phyloP scores from a whole-genome alignment of 2,113 vertebrate species.

The Ammodramus savannarum region DNA sequence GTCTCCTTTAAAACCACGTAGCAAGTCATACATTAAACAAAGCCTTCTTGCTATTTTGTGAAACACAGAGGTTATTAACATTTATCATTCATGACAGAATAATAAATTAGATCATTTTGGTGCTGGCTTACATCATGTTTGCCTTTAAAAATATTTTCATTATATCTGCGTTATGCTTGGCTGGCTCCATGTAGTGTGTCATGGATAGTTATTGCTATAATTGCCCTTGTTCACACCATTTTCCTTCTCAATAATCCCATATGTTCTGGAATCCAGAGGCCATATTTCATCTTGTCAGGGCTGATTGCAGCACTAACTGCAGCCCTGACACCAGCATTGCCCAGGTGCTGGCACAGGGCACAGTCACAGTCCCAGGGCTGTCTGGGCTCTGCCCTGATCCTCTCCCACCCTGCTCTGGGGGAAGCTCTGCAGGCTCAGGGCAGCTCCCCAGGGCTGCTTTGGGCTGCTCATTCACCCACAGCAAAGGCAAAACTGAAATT shows the following conservation, averaged over 20 bases:
- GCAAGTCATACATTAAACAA: neutral
- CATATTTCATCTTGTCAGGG: constrained; percentile 57
- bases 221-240: constrained; percentile 63
- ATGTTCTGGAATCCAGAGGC: constrained; percentile 29
- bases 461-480: neutral
- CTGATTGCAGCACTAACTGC: neutral
- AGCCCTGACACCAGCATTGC: neutral
- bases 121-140: constrained; percentile 39
- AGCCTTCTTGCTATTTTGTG: neutral
- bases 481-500: neutral
- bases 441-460: neutral
- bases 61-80: neutral
- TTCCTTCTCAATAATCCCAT: constrained; percentile 61
- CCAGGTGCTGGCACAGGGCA: neutral
- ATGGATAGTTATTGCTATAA: constrained; percentile 52
- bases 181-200: neutral
- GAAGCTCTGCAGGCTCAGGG: neutral
- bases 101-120: constrained; percentile 46
- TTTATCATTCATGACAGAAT: constrained; percentile 8
- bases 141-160: constrained; percentile 56
- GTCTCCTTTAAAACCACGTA: neutral
- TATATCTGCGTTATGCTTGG: constrained; percentile 18
- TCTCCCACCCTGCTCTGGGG: neutral
- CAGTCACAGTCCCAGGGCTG: neutral
- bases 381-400: neutral